A percentile compares a stretch with the other conserved stretches of the same genome.
Conservation (phyloP, 2,888 invertebrate species). For the Galerucella nymphaeae region DNA sequence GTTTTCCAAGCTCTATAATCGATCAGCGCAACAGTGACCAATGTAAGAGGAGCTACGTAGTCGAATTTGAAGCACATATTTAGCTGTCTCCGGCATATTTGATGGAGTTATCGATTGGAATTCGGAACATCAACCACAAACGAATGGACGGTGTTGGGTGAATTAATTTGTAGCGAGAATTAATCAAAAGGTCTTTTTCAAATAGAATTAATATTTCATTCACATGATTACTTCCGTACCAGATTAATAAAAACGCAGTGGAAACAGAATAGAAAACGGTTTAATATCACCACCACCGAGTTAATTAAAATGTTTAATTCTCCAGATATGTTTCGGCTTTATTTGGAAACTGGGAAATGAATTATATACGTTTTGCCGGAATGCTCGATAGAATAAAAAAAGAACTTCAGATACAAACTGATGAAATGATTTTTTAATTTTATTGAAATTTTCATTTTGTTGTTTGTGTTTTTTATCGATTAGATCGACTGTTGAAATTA, state of each 20-base stretch:
- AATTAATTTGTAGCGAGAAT: conserved; percentile 19
- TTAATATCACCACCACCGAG: neutral
- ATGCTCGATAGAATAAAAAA: neutral
- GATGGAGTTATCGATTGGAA: conserved; percentile 11
- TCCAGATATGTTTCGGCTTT: conserved; percentile 1
- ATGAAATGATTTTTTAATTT: neutral
- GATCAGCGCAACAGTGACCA: neutral
- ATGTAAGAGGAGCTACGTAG: neutral
- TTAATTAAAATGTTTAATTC: conserved; percentile 8
- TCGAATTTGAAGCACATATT: neutral
- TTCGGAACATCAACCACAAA: conserved; percentile 6
- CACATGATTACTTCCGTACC: conserved; percentile 7
- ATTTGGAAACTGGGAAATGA: neutral
- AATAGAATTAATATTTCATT: conserved; percentile 24
- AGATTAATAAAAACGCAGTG: neutral
- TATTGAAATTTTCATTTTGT: neutral
- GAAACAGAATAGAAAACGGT: neutral
- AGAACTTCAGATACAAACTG: neutral
- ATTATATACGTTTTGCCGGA: neutral
- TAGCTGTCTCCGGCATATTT: conserved; percentile 6
- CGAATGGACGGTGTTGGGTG: neutral
- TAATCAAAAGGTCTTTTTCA: conserved; percentile 22
- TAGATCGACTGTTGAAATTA: no score
- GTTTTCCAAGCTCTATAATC: no score
- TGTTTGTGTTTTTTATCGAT: neutral